Evolutionary conservation across 2,797 vertebrate genomes (phyloP).

Genomic region (Channallabes apus): DNA sequence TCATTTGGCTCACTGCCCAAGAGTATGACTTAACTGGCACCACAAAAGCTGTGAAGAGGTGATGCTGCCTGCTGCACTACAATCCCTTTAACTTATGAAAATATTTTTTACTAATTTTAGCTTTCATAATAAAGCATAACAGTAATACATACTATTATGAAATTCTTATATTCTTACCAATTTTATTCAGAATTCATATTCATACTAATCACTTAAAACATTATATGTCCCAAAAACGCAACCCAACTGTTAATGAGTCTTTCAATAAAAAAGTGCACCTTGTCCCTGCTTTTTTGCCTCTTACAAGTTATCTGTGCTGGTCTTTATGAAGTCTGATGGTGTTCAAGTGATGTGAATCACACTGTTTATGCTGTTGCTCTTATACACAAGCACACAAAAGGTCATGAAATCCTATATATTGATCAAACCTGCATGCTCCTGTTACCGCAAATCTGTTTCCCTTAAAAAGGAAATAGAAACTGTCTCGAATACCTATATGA

Average conservation of each 20-base stretch:
- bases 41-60: not conserved
- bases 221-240: not conserved
- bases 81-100: not conserved
- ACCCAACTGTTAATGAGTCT: not conserved
- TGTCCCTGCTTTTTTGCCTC: not conserved
- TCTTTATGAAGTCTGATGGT: not conserved
- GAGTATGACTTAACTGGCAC: not conserved
- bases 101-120: not conserved
- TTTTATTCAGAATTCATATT: conserved; percentile 4
- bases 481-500: not conserved
- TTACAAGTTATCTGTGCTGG: not conserved
- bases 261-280: not conserved
- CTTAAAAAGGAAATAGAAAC: not conserved
- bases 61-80: not conserved
- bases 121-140: not conserved
- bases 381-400: not conserved
- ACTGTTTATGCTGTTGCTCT: not conserved
- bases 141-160: not conserved
- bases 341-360: not conserved
- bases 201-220: not conserved
- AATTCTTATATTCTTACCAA: not conserved
- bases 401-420: not conserved
- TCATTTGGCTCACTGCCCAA: not conserved
- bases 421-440: not conserved
- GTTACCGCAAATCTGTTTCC: not conserved